Base-by-base conservation (phyloP, 2,888 invertebrate species). In the Temnothorax unifasciatus region DNA sequence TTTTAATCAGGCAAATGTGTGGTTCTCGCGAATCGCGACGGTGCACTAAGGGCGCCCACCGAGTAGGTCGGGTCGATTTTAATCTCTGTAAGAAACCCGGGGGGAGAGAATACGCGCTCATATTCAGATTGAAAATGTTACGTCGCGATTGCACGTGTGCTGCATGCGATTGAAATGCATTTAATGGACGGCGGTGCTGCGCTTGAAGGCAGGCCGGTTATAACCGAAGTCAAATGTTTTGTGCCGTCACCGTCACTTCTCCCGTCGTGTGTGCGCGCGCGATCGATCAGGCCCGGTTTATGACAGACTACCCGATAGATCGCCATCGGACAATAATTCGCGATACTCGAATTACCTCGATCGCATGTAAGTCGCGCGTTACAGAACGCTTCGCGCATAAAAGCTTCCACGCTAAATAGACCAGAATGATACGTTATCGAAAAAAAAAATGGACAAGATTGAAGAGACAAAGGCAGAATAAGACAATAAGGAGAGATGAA, bases 1-100 rank as follows among this genome's bases (percentile, higher is more conserved):
- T 91, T 92, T 91, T 87, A 91, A 91, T 91, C 90, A 89, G 87
- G 81, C 89, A 86, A 86, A 90, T 91, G 44, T 66, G 44, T n/a
- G 85, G 87, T 84, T 87, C 82, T 68, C 83, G 66, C 84, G 85
- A 81, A 86, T 89, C 87, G 82, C 88, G 79, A 86, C 85, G 85
- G 61, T 54, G 29, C n/a, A 44, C 84, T 84, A 86, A 85, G 85
- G 76, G 76, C 38, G 34, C 13, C n/a, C 9, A 4, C 18, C 21
- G 11, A 15, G 41, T 11, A 4, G 34, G 34, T 34, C 71, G 86
- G 91, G 90, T 91, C 89, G 91, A 91, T 92, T 91, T 91, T 91
- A 91, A 91, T 91, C 90, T 89, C 82, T 85, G 87, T 89, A 90
- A 91, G 88, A 86, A 18, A 90, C 87, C 86, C 86, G 6, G 18